Conservation (phyloP, 2,888 invertebrate genomes). For the Folsomia candida region DNA sequence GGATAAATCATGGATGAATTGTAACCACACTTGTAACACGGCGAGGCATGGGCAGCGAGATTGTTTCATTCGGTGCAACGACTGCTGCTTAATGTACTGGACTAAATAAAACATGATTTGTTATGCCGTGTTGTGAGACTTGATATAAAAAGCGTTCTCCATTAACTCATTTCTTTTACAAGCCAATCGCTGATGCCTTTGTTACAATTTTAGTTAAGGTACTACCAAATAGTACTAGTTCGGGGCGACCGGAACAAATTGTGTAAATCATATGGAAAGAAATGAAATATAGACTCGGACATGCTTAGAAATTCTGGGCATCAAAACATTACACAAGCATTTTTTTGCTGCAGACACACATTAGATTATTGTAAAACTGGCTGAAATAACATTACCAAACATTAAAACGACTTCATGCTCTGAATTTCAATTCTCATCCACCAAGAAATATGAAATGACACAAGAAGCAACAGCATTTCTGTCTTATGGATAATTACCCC, state of each 20-base stretch:
- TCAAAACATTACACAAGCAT: neutral
- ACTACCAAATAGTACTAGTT: neutral
- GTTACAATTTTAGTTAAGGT: neutral
- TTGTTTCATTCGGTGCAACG: neutral
- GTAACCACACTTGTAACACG: neutral
- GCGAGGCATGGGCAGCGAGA: no score
- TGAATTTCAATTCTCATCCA: slow-evolving; percentile 24
- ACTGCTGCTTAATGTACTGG: neutral
- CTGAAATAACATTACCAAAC: neutral
- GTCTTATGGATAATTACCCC: neutral
- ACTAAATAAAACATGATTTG: neutral
- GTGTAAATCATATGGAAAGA: slow-evolving; percentile 19
- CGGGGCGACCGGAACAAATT: slow-evolving; percentile 4
- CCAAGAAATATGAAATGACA: neutral
- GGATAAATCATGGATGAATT: slow-evolving; percentile 32
- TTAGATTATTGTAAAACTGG: neutral
- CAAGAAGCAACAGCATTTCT: neutral
- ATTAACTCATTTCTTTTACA: neutral
- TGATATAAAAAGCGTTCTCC: neutral
- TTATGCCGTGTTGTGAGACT: neutral
- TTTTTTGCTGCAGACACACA: neutral
- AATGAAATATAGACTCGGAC: neutral
- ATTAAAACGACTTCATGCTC: slow-evolving; percentile 30
- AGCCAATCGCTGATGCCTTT: neutral
- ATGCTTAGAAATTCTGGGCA: neutral